Conservation (phyloP, 30 jellyfish, hydroid and myxozoan genomes). For the Nemopilema nomurai region DNA sequence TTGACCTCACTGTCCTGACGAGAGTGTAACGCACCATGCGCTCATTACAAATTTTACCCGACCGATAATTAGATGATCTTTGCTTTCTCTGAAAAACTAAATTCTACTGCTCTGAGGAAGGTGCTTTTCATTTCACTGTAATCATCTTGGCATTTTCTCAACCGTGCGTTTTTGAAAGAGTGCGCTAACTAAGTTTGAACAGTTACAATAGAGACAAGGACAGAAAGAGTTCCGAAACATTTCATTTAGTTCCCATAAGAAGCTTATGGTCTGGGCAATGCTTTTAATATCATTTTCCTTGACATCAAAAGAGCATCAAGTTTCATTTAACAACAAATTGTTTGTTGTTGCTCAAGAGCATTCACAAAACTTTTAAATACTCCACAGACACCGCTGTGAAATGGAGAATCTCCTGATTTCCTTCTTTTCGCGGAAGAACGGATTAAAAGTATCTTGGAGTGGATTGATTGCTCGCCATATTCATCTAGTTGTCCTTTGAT, state of each 20-base stretch:
- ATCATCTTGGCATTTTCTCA: conserved; percentile 4
- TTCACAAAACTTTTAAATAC: conserved; percentile 1
- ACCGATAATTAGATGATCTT: no score
- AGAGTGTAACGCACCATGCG: no score
- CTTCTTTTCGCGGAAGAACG: conserved; percentile 34
- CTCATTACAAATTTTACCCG: no score
- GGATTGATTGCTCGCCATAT: neutral
- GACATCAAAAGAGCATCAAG: conserved; percentile 33
- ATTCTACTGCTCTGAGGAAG: neutral
- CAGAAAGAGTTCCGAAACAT: conserved; percentile 6
- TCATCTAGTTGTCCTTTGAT: neutral
- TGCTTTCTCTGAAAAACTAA: no score
- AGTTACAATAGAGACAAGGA: conserved; percentile 20
- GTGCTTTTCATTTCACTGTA: neutral
- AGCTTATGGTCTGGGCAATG: conserved; percentile 23
- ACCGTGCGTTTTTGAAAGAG: conserved; percentile 3
- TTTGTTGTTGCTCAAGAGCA: conserved; percentile 13
- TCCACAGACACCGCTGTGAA: conserved; percentile 25
- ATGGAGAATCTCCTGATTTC: conserved; percentile 12
- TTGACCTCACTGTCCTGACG: no score
- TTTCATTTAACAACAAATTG: conserved; percentile 3
- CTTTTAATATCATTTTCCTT: neutral
- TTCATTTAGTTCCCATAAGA: conserved; percentile 27
- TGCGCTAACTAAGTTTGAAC: conserved; percentile 4
- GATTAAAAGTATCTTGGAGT: neutral